These are phyloP conservation scores for Microdon myrmicae DNA, from an alignment of 2,888 invertebrate species.

Conservation along the genomic window DNA sequence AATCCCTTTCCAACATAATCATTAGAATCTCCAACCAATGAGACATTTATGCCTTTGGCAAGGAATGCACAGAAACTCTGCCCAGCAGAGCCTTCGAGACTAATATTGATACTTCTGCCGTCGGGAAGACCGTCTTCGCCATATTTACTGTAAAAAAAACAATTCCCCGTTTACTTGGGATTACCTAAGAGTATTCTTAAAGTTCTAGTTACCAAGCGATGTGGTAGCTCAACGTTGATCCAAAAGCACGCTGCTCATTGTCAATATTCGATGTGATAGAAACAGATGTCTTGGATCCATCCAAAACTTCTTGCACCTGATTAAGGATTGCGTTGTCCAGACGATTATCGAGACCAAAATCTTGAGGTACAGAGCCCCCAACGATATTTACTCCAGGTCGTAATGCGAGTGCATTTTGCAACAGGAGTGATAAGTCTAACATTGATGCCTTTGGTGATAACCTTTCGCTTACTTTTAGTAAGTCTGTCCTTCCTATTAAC, in stretches of 20 bases:
- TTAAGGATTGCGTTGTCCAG: slow-evolving; percentile 85
- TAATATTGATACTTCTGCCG: slow-evolving; percentile 79
- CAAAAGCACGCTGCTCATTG: slow-evolving; percentile 94
- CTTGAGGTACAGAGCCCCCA: slow-evolving; percentile 86
- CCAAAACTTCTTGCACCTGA: slow-evolving; percentile 78
- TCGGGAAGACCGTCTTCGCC: slow-evolving; percentile 88
- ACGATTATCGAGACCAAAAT: slow-evolving; percentile 87
- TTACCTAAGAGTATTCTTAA: not conserved
- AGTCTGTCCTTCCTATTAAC: slow-evolving; percentile 90
- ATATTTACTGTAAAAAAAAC: slow-evolving; percentile 81
- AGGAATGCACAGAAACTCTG: slow-evolving; percentile 99
- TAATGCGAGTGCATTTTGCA: slow-evolving; percentile 90
- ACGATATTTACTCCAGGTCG: slow-evolving; percentile 89
- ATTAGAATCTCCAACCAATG: slow-evolving; percentile 95
- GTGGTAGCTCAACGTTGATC: slow-evolving; percentile 91
- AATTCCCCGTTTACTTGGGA: too few species aligned
- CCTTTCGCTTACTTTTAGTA: slow-evolving; percentile 80
- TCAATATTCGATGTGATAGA: slow-evolving; percentile 82
- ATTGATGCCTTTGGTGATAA: slow-evolving; percentile 83
- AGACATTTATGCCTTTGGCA: slow-evolving; percentile 87
- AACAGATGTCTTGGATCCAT: slow-evolving; percentile 75
- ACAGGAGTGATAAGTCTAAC: slow-evolving; percentile 84
- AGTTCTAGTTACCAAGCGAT: slow-evolving; percentile 84
- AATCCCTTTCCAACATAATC: slow-evolving; percentile 97
- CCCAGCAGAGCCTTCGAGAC: slow-evolving; percentile 91